Conservation (phyloP, 2,888 invertebrate genomes). For the Mycalesis mineus region DNA sequence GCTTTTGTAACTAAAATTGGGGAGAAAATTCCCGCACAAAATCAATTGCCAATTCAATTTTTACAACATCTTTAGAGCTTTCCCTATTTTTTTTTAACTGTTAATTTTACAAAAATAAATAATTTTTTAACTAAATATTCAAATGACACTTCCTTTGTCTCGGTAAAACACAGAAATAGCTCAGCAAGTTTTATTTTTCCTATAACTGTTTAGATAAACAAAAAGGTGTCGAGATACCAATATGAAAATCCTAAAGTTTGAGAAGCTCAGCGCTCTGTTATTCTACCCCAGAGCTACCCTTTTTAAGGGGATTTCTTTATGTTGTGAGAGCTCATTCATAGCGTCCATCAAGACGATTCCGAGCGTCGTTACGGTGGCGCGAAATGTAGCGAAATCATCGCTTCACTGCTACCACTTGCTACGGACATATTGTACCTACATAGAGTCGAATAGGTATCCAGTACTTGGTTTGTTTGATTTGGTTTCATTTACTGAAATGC, state of each 20-base stretch:
- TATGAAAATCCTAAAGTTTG: slow-evolving; percentile 31
- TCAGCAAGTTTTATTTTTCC: too few species aligned
- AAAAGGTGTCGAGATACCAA: neutral
- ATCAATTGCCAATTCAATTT: too few species aligned
- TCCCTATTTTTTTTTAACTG: too few species aligned
- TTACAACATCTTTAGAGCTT: too few species aligned
- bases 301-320: slow-evolving; percentile 79
- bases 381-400: slow-evolving; percentile 80
- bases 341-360: slow-evolving; percentile 83
- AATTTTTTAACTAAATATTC: too few species aligned
- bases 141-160: too few species aligned
- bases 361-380: slow-evolving; percentile 80
- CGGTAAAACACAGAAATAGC: too few species aligned
- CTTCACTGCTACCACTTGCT: slow-evolving; percentile 60
- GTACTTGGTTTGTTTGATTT: slow-evolving; percentile 50
- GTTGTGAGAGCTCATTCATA: slow-evolving; percentile 80
- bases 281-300: slow-evolving; percentile 73
- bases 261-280: slow-evolving; percentile 38
- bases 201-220: too few species aligned
- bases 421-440: slow-evolving; percentile 71
- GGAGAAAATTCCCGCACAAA: too few species aligned
- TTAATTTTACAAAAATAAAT: too few species aligned
- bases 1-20: too few species aligned
- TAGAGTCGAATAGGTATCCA: slow-evolving; percentile 46
- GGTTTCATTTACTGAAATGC: slow-evolving; percentile 39